Evolutionary conservation across 2,797 vertebrate genomes (phyloP).

Genomic region (Liasis olivaceus): DNA sequence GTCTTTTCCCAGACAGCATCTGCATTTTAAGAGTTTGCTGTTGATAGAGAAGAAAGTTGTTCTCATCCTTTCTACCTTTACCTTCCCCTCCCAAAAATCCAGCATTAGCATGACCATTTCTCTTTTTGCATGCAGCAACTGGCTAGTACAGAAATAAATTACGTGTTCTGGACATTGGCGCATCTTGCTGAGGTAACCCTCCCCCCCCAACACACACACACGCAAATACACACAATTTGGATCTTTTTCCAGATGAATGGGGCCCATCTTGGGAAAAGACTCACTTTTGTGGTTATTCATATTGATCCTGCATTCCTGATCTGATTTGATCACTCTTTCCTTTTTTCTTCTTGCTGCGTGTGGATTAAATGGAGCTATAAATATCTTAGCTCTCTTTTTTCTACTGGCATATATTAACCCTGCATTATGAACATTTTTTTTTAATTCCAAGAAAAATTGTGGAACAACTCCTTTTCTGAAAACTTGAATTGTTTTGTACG

Average conservation of each 20-base stretch:
- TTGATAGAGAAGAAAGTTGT: background rate
- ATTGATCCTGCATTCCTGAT: background rate
- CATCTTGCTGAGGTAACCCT: background rate
- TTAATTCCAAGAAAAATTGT: background rate
- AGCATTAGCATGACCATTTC: background rate
- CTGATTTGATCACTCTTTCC: conserved; percentile 5
- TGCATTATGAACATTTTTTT: conserved; percentile 42
- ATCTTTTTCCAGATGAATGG: conserved; percentile 21
- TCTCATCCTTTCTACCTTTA: background rate
- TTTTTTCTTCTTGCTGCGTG: conserved; percentile 33
- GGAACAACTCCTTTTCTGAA: background rate
- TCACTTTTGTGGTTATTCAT: conserved; percentile 10
- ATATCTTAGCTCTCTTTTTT: conserved; percentile 39
- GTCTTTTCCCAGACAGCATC: background rate
- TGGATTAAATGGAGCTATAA: conserved; percentile 42
- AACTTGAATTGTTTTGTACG: conserved; percentile 27
- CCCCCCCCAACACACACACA: background rate
- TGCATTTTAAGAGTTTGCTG: background rate
- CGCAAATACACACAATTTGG: background rate
- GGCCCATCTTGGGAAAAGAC: conserved; percentile 35
- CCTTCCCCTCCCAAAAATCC: background rate
- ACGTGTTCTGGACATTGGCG: background rate
- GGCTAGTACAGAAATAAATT: background rate
- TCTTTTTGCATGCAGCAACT: background rate
- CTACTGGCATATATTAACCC: conserved; percentile 10